Evolutionary conservation across 2,113 vertebrate species (phyloP), one percentile per base, ranked within the genome.

Genomic region (Chaenocephalus aceratus): DNA sequence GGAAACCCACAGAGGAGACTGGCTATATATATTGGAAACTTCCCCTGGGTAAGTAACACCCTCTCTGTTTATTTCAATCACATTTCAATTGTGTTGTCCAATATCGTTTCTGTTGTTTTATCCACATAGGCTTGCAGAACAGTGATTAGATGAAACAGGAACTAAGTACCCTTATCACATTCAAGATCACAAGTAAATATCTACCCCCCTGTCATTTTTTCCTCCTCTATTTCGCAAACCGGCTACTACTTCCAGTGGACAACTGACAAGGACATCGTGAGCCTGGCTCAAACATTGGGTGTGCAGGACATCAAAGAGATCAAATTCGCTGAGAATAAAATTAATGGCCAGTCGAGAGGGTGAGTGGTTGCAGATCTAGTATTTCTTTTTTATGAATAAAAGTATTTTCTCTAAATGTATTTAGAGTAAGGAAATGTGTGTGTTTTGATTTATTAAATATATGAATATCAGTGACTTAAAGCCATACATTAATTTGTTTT

Each of bases 301-400:
- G 97, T 99, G 84, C 96, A 91, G 16, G 97, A 99, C 14, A 94
- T 97, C 6, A 89, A 94, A 87, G 97, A 98, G 53, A 93, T 99
- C 67, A 98, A 97, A 81, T 98, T 99, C 54, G 97, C 97, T 1
- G 98, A 99, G 86, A 98, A 98, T 88, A 89, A 95, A 93, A 94
- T 93, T 49, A 99, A 99, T 87, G 97, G 98, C 86, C 97, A 98
- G 87, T 99, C 97, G 2, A 98, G 97, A 95, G 98, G 97, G 97
- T 99, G 86, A 97, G 86, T 85, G 21, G 2, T 13, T 78, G 2
- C 4, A 49, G 2, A 53, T 72, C 3, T 5, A 9, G 15, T 57
- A 1, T 67, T 67, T 44, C 5, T 34, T 1, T 18, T 52, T 53
- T 52, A 44, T 48, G 7, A 16, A 10, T 21, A 13, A 56, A 62